Evolutionary conservation across 2,113 vertebrate genomes (phyloP).

Genomic region (Syrrhaptes paradoxus): DNA sequence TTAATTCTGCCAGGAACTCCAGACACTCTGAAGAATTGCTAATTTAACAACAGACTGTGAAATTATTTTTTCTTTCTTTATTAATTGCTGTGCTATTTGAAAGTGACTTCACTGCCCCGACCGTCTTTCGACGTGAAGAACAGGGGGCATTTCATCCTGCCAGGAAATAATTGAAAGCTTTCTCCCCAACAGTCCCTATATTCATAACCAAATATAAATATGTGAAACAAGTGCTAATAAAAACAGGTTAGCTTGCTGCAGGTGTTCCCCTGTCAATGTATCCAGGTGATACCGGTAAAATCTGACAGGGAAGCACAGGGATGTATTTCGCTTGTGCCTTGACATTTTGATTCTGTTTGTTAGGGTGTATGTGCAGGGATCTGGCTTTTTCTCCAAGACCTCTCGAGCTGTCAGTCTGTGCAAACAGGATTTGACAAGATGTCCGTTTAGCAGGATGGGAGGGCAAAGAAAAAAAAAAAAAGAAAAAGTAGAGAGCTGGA

Average conservation of each 20-base stretch:
- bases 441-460: conserved; percentile 1
- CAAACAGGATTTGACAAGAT: conserved; percentile 50
- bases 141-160: neutral
- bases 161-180: conserved; percentile 27
- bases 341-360: conserved; percentile 53
- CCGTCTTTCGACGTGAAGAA: neutral
- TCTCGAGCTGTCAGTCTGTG: neutral
- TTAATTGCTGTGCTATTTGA: conserved; percentile 43
- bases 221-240: conserved; percentile 43
- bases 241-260: conserved; percentile 26
- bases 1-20: conserved; percentile 45
- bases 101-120: neutral
- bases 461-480: neutral
- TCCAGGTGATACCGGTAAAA: conserved; percentile 12
- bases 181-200: neutral
- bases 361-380: neutral
- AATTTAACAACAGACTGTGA: conserved; percentile 61
- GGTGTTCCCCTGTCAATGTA: conserved; percentile 19
- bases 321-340: conserved; percentile 12
- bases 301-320: conserved; percentile 12
- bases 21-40: conserved; percentile 46
- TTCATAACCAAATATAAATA: conserved; percentile 8
- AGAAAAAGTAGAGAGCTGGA: neutral
- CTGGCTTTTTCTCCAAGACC: conserved; percentile 35
- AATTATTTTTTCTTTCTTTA: conserved; percentile 61